Percentiles rank a stretch among this genome's conserved stretches.
Conservation (phyloP, 2,113 vertebrate genomes). For the Dicaeum eximium region DNA sequence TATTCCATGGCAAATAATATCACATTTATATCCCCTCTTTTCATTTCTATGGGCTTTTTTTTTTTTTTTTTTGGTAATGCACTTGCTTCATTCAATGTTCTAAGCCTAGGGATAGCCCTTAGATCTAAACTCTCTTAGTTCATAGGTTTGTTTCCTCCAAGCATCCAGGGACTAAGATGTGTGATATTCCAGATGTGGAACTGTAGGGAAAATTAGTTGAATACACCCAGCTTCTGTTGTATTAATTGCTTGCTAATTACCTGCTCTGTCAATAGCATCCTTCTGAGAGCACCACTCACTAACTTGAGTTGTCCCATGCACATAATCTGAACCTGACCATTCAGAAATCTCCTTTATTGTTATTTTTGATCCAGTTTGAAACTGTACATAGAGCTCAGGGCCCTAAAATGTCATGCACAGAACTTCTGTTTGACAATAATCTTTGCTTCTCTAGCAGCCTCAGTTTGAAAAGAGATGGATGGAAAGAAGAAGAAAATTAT, state of each 20-base stretch:
- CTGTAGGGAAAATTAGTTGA: neutral
- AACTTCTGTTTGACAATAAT: neutral
- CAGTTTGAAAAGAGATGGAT: neutral
- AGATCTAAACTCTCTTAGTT: neutral
- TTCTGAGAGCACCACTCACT: neutral
- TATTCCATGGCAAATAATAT: neutral
- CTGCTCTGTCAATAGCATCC: neutral
- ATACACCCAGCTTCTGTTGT: neutral
- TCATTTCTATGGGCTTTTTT: neutral
- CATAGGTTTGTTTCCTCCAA: neutral
- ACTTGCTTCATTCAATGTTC: neutral
- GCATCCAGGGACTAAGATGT: neutral
- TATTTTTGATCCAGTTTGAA: neutral
- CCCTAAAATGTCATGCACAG: rapidly evolving
- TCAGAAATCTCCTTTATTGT: neutral
- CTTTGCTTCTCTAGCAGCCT: neutral
- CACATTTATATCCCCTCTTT: neutral
- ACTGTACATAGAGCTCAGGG: neutral
- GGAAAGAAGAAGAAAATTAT: neutral
- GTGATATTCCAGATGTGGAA: neutral
- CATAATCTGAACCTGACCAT: neutral
- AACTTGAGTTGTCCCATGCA: neutral
- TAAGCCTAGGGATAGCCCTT: neutral
- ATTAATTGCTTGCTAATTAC: neutral
- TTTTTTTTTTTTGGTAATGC: neutral